phyloP scores from a whole-genome alignment of 2,888 invertebrate genomes.

The Rotaria magnacalcarata region DNA sequence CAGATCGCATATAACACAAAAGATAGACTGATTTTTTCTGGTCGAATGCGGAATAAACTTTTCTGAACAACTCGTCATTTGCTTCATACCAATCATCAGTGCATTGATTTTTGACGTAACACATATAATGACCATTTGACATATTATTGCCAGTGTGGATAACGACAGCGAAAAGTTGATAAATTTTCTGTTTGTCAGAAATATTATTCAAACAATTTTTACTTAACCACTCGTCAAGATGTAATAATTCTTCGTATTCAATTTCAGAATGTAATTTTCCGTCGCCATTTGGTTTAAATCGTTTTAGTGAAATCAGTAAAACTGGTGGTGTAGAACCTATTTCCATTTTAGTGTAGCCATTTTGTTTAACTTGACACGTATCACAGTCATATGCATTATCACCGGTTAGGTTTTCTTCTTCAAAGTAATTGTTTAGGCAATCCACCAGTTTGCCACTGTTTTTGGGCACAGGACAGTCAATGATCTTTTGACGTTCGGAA shows the following conservation, averaged over 20 bases:
- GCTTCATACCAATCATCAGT: slow-evolving; percentile 17
- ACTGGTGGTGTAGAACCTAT: neutral
- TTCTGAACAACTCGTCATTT: too few relatives aligned
- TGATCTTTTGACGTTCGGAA: too few relatives aligned
- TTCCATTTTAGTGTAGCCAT: neutral
- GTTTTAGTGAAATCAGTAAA: slow-evolving; percentile 12
- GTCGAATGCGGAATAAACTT: too few relatives aligned
- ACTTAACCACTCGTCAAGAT: slow-evolving; percentile 10
- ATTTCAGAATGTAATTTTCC: neutral
- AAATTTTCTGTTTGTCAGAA: neutral
- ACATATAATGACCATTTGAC: neutral
- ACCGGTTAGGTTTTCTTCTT: neutral
- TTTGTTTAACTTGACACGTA: neutral
- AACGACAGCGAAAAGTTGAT: neutral
- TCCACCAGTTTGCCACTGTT: too few relatives aligned
- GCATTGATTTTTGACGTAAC: neutral
- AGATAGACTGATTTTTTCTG: too few relatives aligned
- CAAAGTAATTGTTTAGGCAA: too few relatives aligned
- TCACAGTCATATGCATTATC: slow-evolving; percentile 3
- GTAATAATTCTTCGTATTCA: neutral
- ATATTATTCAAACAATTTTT: neutral
- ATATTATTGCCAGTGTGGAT: neutral
- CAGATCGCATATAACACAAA: too few relatives aligned
- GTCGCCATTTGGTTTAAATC: neutral
- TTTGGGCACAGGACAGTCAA: too few relatives aligned